phyloP scores from a whole-genome alignment of 2,888 invertebrate genomes.

The Oeneis ivallda region DNA sequence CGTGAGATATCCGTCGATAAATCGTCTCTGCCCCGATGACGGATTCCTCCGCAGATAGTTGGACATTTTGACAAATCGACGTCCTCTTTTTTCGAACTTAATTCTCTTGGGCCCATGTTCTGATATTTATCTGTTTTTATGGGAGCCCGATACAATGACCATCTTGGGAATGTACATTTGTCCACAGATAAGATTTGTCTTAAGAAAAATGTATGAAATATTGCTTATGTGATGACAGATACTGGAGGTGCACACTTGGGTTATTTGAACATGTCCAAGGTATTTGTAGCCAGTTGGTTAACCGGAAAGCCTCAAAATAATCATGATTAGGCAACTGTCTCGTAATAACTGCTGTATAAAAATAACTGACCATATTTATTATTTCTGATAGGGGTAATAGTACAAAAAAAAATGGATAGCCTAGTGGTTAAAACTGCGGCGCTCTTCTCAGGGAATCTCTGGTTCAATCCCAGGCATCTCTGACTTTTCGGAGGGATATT shows the following conservation, averaged over 20 bases:
- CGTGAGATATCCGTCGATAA: slow-evolving; percentile 68
- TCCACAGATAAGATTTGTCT: slow-evolving; percentile 22
- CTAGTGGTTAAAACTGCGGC: no score
- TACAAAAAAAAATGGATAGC: no score
- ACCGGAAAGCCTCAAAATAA: no score
- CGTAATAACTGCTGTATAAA: no score
- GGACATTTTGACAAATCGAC: slow-evolving; percentile 76
- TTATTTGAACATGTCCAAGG: neutral
- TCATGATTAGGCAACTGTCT: no score
- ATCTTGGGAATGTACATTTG: slow-evolving; percentile 34
- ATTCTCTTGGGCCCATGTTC: slow-evolving; percentile 59
- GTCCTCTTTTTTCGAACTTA: slow-evolving; percentile 69
- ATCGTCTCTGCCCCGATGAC: slow-evolving; percentile 68
- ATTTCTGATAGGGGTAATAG: no score
- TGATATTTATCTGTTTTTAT: slow-evolving; percentile 59
- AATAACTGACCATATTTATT: no score
- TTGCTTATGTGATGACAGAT: slow-evolving; percentile 18
- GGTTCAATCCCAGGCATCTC: no score
- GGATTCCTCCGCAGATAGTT: slow-evolving; percentile 72
- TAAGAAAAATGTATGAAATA: slow-evolving; percentile 22
- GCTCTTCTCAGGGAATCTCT: no score
- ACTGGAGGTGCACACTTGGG: neutral
- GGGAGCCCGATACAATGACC: slow-evolving; percentile 37
- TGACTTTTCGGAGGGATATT: no score
- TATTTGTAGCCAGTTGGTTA: no score